Conservation (phyloP, 2,113 vertebrate genomes). For the Sapayoa aenigma region DNA sequence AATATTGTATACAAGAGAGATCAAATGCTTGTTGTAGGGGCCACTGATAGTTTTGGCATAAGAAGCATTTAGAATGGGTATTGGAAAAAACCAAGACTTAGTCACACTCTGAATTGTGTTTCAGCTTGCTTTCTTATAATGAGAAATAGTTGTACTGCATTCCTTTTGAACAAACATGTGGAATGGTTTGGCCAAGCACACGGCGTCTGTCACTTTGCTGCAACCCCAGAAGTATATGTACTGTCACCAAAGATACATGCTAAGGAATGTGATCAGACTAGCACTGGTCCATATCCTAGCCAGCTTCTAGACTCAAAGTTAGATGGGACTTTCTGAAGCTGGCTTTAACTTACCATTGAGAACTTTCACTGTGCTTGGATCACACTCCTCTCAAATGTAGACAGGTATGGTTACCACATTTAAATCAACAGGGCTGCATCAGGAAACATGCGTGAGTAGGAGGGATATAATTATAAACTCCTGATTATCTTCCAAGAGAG, state of each 20-base stretch:
- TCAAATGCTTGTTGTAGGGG: background rate
- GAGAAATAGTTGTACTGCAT: background rate
- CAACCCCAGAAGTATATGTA: background rate
- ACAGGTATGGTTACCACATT: background rate
- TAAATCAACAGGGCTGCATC: background rate
- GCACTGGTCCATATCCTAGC: fast-evolving
- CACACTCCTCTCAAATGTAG: background rate
- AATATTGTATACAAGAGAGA: background rate
- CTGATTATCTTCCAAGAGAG: background rate
- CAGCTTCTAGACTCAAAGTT: background rate
- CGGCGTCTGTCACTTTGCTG: background rate
- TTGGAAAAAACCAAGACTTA: fast-evolving
- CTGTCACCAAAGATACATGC: background rate
- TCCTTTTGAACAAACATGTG: background rate
- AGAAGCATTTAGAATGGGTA: background rate
- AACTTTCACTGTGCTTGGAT: background rate
- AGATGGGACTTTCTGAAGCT: fast-evolving
- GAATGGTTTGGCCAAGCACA: fast-evolving
- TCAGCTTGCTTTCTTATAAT: background rate
- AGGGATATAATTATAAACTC: background rate
- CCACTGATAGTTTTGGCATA: background rate
- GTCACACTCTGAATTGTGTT: background rate
- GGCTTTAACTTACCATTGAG: background rate
- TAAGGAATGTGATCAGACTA: background rate
- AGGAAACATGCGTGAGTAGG: background rate